These are phyloP conservation scores for Neotoma lepida DNA, from an alignment of 2,113 vertebrate species.

Conservation along the genomic window DNA sequence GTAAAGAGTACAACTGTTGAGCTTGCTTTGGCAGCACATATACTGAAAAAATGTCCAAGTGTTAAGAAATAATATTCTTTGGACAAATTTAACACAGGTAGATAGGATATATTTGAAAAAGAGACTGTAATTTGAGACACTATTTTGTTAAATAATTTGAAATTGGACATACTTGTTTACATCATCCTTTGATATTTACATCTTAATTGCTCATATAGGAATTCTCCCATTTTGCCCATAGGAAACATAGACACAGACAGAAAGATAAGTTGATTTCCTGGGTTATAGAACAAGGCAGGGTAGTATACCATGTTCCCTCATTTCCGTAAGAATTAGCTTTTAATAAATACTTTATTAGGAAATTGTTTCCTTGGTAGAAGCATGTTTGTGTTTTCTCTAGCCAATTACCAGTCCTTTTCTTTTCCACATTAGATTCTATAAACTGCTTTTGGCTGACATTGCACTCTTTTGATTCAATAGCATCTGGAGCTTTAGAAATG, in stretches of 20 bases:
- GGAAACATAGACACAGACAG: not conserved
- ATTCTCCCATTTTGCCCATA: not conserved
- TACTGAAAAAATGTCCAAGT: not conserved
- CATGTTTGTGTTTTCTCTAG: not conserved
- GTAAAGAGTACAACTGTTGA: not conserved
- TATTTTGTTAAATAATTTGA: not conserved
- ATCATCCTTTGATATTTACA: not conserved
- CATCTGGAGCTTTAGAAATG: not conserved
- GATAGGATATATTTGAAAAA: not conserved
- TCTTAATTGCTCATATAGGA: not conserved
- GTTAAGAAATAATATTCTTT: not conserved
- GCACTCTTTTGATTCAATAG: not conserved
- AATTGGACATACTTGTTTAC: not conserved
- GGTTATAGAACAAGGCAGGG: not conserved
- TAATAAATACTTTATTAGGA: not conserved
- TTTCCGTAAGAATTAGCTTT: slow-evolving; percentile 4
- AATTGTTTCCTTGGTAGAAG: not conserved
- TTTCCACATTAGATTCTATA: not conserved
- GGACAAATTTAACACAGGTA: not conserved
- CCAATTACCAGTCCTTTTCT: not conserved
- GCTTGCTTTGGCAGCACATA: not conserved
- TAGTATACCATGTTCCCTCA: not conserved
- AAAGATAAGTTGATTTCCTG: not conserved
- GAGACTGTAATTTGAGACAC: not conserved
- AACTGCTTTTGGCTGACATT: not conserved